Evolutionary conservation across 2,113 vertebrate species (phyloP), one percentile per base, ranked within the genome.

Genomic region (Embiotoca jacksoni): DNA sequence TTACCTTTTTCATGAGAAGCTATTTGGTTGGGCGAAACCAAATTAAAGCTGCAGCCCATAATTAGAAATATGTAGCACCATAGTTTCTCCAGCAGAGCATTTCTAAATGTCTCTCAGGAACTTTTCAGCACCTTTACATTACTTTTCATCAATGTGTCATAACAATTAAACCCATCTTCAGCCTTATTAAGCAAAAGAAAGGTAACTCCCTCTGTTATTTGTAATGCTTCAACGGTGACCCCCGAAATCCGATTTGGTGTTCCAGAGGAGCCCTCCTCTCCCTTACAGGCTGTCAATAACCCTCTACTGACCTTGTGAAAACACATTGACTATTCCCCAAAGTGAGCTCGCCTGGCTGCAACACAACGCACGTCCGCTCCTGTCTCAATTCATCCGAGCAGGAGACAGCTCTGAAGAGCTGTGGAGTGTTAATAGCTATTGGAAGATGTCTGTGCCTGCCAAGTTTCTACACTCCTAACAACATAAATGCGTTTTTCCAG

Each of bases 291-390:
- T 85, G 80, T 84, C 84, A 89, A 81, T 86, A 90, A 84, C 85
- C 82, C 73, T 89, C 83, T n/a, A 72, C 90, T 92, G 90, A 92
- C 90, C 91, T 93, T 92, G 92, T 87, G 81, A 85, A 89, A 89
- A 90, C 76, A 88, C 81, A 88, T 30, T 7, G 78, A 84, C 87
- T 72, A 78, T 86, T 87, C 85, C 84, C 87, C 70, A 87, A 88
- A 90, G 89, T 90, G 61, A 82, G 84, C 77, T 72, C 58, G 64
- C 71, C 62, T 77, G 72, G 41, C 86, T 81, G 65, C 65, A 82
- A 78, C 84, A 52, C 83, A 72, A 32, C 75, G 65, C 90, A 79
- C 86, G 82, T 80, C 80, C 60, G 60, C 70, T 80, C 56, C 70
- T 59, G 71, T 72, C 73, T 83, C 79, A 68, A 57, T 68, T 70